These are phyloP conservation scores for Globodera ellingtonae DNA, from an alignment of 1,140 invertebrate species.

Conservation along the genomic window DNA sequence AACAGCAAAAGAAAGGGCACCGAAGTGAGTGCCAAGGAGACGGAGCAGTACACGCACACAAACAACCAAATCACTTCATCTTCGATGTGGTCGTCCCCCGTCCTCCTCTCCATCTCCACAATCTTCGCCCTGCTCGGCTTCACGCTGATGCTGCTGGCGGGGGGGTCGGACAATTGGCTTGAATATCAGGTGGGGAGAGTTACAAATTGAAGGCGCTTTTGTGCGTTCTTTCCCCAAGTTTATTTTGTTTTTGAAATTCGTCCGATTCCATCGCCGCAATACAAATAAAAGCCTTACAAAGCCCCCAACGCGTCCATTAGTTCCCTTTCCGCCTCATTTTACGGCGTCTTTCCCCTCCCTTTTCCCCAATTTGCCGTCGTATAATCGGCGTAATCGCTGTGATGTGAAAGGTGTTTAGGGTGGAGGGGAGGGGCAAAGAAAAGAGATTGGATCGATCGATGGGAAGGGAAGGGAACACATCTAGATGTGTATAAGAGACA, in stretches of 20 bases:
- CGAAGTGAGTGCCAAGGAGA: not conserved
- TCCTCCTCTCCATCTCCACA: slow-evolving; percentile 35
- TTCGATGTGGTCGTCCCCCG: slow-evolving; percentile 41
- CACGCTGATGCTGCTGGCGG: slow-evolving; percentile 39
- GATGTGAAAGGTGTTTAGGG: not conserved
- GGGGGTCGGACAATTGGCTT: slow-evolving; percentile 48
- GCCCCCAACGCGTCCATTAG: not conserved
- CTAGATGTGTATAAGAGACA: too few species aligned
- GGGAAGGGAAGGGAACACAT: too few species aligned
- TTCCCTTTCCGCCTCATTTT: not conserved
- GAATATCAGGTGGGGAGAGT: slow-evolving; percentile 43
- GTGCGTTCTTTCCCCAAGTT: too few species aligned
- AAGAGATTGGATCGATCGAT: not conserved
- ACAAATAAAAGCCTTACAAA: not conserved
- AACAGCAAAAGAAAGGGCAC: not conserved
- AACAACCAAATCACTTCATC: not conserved
- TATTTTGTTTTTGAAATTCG: slow-evolving; percentile 10
- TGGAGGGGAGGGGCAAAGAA: not conserved
- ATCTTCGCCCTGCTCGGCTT: slow-evolving; percentile 52
- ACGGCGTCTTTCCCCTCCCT: not conserved
- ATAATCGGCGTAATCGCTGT: not conserved
- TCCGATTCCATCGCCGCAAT: not conserved
- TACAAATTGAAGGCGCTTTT: too few species aligned
- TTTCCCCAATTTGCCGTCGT: not conserved
- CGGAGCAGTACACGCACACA: not conserved